Evolutionary conservation across 2,797 vertebrate species (phyloP).

Genomic region (Enteromius thamalakanensis): DNA sequence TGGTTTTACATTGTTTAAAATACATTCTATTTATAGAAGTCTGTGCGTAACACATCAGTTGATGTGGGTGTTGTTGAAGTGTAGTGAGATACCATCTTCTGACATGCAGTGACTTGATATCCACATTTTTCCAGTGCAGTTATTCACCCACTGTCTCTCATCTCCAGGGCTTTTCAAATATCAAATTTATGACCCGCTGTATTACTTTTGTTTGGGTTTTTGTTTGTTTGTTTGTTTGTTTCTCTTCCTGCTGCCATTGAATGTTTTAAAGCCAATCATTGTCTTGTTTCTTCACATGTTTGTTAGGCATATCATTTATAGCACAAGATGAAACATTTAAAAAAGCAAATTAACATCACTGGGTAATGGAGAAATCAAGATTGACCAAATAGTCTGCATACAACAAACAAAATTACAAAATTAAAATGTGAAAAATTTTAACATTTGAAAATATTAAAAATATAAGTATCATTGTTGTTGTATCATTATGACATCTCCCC

Average conservation of each 20-base stretch:
- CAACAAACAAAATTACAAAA: not conserved
- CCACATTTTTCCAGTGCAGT: slow-evolving; percentile 74
- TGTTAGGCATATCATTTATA: not conserved
- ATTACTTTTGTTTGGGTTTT: not conserved
- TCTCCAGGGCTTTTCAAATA: not conserved
- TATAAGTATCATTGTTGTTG: not conserved
- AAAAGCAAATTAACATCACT: not conserved
- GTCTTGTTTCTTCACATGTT: slow-evolving; percentile 22
- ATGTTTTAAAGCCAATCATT: not conserved
- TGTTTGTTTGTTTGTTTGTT: not conserved
- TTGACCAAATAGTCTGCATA: not conserved
- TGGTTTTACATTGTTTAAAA: not conserved
- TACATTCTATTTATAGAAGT: too few species aligned
- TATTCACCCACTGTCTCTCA: not conserved
- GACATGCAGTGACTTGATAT: slow-evolving; percentile 76
- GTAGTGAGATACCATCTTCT: slow-evolving; percentile 63
- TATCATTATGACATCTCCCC: not conserved
- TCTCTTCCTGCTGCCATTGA: not conserved
- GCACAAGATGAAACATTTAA: not conserved
- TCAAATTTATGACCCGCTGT: not conserved
- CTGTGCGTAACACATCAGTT: not conserved
- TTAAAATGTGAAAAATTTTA: not conserved
- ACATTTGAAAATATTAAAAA: not conserved
- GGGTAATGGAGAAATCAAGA: not conserved
- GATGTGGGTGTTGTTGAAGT: slow-evolving; percentile 44